Conservation (phyloP, 2,113 vertebrate species). For the Girardinichthys multiradiatus region DNA sequence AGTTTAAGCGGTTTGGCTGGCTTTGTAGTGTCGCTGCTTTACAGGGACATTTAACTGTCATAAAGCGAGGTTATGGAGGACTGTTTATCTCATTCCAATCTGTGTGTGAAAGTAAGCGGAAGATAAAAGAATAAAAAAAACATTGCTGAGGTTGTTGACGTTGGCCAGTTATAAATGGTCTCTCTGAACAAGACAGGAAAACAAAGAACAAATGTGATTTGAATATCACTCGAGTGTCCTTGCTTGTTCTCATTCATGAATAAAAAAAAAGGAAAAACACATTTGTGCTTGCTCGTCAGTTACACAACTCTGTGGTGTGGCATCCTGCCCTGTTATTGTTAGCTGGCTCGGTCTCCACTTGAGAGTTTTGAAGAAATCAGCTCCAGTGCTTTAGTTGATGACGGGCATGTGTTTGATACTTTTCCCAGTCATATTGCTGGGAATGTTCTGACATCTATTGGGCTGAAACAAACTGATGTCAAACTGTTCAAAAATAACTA, state of each 20-base stretch:
- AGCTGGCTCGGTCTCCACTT: conserved; percentile 33
- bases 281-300: conserved; percentile 54
- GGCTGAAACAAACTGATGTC: conserved; percentile 26
- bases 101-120: conserved; percentile 33
- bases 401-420: conserved; percentile 45
- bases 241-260: conserved; percentile 53
- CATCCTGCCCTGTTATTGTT: conserved; percentile 67
- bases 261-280: conserved; percentile 48
- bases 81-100: conserved; percentile 41
- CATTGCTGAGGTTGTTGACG: conserved; percentile 36
- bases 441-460: conserved; percentile 28
- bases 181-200: conserved; percentile 25
- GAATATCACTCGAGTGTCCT: conserved; percentile 33
- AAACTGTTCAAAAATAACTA: conserved; percentile 17
- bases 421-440: conserved; percentile 32
- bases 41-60: conserved; percentile 39
- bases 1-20: conserved; percentile 28
- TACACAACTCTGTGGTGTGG: conserved; percentile 72
- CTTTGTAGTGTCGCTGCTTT: conserved; percentile 41
- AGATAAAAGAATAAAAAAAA: conserved; percentile 44
- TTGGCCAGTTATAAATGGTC: conserved; percentile 38
- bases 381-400: conserved; percentile 38
- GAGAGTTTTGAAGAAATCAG: conserved; percentile 28
- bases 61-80: conserved; percentile 9
- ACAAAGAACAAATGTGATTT: conserved; percentile 60